phyloP scores from a whole-genome alignment of 2,888 invertebrate species.

The Geotrupes spiniger region DNA sequence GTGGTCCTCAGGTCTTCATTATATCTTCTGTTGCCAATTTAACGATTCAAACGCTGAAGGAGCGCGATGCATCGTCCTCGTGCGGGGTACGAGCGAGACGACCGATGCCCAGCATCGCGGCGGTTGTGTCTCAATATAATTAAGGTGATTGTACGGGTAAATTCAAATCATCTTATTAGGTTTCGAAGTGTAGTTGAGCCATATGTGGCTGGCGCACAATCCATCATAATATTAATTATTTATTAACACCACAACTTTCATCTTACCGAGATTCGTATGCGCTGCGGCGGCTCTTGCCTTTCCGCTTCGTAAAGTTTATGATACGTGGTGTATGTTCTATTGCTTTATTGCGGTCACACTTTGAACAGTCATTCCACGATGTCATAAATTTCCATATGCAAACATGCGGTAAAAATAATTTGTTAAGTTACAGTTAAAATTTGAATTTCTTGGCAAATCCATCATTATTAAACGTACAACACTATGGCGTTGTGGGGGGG shows the following conservation, averaged over 20 bases:
- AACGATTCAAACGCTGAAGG: conserved; percentile 44
- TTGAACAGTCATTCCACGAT: no score
- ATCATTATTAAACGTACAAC: no score
- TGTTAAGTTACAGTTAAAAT: no score
- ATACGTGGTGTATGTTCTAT: no score
- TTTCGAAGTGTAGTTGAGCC: conserved; percentile 20
- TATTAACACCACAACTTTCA: conserved; percentile 19
- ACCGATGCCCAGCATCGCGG: conserved; percentile 12
- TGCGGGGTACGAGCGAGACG: conserved; percentile 12
- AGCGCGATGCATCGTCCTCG: conserved; percentile 24
- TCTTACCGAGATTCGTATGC: conserved; percentile 15
- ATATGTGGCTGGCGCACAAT: conserved; percentile 20
- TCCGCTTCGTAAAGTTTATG: not conserved
- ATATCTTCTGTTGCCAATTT: conserved; percentile 49
- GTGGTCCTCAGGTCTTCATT: conserved; percentile 53
- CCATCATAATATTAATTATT: conserved; percentile 25
- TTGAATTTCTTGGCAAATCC: no score
- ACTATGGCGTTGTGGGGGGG: no score
- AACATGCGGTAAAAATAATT: no score
- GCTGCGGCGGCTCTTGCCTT: not conserved
- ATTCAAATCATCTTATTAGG: conserved; percentile 23
- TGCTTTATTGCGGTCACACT: no score
- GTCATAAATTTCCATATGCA: no score
- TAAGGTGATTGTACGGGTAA: conserved; percentile 35
- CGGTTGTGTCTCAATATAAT: conserved; percentile 34